Base-by-base conservation (phyloP, 2,888 invertebrate species). In the Amaurobius ferox region DNA sequence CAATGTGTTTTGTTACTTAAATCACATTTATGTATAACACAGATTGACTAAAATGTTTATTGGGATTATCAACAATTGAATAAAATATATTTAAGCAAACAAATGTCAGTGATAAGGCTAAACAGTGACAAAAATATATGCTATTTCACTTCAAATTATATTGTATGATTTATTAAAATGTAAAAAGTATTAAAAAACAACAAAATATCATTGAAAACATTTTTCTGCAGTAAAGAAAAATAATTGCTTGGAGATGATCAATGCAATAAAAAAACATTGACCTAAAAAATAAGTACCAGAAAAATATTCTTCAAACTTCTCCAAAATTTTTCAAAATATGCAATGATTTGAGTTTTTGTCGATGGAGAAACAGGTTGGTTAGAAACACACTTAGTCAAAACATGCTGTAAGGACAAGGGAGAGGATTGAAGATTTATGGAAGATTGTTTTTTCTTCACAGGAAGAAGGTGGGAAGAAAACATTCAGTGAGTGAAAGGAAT, bases 351-450 rank as follows among this genome's bases (percentile, higher is more conserved):
- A 55, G 2, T 6, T 3, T 55, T 55, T 55, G 23, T 23, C 71
- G 62, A 81, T 81, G 74, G 81, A 71, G 32, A 83, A 68, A 83
- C 81, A 85, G 77, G 83, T 85, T 85, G 77, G 83, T 85, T 55
- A 81, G 55, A 77, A 32, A 71, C 76, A 77, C 70, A 83, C 26
- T 71, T 62, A 66, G 26, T 83, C 28, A 71, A 77, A 61, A 85
- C 83, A 85, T 85, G 83, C 83, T 85, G 83, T 85, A 85, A 83
- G 83, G 83, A 77, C 77, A 85, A 85, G 83, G 83, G 83, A 77
- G 55, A 73, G 83, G 71, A 48, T 66, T 77, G 44, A 70, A 30
- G 71, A 48, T 66, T 48, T 66, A 62, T 35, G 40, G 66, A 70
- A 61, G 16, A 61, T 16, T 48, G 26, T 79, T 64, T 67, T 30